These are phyloP conservation scores for Callyntrura guangdongensis DNA, from an alignment of 2,888 invertebrate species.

Conservation along the genomic window DNA sequence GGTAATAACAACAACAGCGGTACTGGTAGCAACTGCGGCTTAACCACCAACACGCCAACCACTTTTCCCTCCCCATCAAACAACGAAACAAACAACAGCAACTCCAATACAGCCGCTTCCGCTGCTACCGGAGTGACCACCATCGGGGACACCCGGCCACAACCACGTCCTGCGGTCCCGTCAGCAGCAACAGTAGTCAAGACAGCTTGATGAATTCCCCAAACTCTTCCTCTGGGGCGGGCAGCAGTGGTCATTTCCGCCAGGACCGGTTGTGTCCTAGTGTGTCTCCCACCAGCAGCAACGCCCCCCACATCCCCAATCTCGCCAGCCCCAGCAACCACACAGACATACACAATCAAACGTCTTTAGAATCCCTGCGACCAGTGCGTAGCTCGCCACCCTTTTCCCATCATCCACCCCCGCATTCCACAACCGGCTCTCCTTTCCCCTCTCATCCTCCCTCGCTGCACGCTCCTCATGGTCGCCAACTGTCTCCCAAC, in stretches of 20 bases:
- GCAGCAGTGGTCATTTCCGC: conserved; percentile 48
- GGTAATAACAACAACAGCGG: conserved; percentile 41
- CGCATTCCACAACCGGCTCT: background rate
- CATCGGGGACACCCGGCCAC: conserved; percentile 11
- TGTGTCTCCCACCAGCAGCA: conserved; percentile 42
- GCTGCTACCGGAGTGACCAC: background rate
- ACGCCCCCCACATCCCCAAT: conserved; percentile 4
- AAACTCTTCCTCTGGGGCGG: conserved; percentile 56
- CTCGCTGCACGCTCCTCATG: conserved; percentile 37
- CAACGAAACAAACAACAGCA: conserved; percentile 88
- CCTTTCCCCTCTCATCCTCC: conserved; percentile 38
- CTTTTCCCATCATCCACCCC: conserved; percentile 45
- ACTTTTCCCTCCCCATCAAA: conserved; percentile 36
- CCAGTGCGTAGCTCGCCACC: conserved; percentile 40
- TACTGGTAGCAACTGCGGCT: background rate
- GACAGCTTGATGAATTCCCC: conserved; percentile 55
- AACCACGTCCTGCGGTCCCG: conserved; percentile 60
- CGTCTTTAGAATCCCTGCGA: background rate
- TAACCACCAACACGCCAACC: background rate
- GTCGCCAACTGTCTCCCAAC: conserved; percentile 63
- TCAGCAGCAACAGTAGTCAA: conserved; percentile 63
- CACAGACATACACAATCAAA: background rate
- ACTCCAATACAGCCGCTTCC: conserved; percentile 85
- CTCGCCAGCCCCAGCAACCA: conserved; percentile 44
- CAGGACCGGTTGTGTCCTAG: conserved; percentile 66